These are phyloP conservation scores for Calliphora vomitoria DNA, from an alignment of 2,888 invertebrate genomes.

Conservation along the genomic window DNA sequence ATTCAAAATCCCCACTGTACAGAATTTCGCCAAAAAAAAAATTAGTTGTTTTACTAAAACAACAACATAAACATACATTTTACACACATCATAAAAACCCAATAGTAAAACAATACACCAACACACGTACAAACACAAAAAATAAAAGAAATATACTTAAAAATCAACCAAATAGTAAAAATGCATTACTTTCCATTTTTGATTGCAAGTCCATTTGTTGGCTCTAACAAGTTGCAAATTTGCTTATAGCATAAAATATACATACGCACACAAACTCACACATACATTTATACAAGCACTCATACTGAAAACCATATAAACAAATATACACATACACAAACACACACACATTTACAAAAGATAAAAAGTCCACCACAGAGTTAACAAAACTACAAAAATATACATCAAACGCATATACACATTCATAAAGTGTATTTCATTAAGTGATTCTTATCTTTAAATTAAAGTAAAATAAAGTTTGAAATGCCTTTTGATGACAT, in stretches of 20 bases:
- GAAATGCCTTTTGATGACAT: too few species aligned
- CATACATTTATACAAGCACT: constrained; percentile 21
- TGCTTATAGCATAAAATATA: constrained; percentile 76
- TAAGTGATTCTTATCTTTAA: too few species aligned
- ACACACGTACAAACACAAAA: background rate
- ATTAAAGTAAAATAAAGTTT: too few species aligned
- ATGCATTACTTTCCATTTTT: constrained; percentile 73
- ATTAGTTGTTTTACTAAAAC: constrained; percentile 27
- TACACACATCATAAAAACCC: constrained; percentile 49
- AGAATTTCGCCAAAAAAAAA: constrained; percentile 1
- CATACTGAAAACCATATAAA: constrained; percentile 59
- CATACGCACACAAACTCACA: constrained; percentile 21
- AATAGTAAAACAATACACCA: constrained; percentile 14
- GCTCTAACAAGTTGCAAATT: constrained; percentile 78
- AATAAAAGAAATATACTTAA: constrained; percentile 41
- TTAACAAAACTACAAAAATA: constrained; percentile 73
- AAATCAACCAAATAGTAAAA: constrained; percentile 57
- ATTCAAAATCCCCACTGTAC: constrained; percentile 26
- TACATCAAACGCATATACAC: constrained; percentile 25
- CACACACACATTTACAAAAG: constrained; percentile 42
- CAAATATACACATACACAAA: constrained; percentile 26
- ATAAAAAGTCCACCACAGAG: constrained; percentile 74
- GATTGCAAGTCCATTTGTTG: constrained; percentile 74
- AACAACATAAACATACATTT: constrained; percentile 39
- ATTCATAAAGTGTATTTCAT: background rate